Evolutionary conservation across 1,140 invertebrate genomes (phyloP).

Genomic region (Panonychus citri): DNA sequence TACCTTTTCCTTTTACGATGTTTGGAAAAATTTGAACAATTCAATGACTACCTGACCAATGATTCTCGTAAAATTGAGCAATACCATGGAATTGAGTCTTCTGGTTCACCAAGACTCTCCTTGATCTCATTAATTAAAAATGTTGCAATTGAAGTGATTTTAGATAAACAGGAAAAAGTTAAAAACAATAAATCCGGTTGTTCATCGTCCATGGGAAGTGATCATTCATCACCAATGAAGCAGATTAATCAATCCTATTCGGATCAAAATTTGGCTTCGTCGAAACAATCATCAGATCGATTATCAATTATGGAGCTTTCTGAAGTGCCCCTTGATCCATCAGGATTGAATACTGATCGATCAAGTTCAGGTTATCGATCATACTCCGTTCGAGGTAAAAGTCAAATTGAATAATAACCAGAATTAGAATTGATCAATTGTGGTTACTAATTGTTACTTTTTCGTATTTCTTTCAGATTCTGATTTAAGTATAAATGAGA

Average conservation of each 20-base stretch:
- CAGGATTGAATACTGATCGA: neutral
- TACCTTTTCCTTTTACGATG: constrained; percentile 6
- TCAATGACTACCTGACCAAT: neutral
- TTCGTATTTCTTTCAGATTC: neutral
- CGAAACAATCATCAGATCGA: neutral
- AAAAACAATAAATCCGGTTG: neutral
- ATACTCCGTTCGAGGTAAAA: neutral
- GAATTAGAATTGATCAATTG: neutral
- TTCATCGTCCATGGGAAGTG: neutral
- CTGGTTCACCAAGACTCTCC: neutral
- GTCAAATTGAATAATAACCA: neutral
- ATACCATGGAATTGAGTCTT: neutral
- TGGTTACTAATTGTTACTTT: neutral
- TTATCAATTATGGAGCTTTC: neutral
- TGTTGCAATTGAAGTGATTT: neutral
- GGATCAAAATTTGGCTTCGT: no score
- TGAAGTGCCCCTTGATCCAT: neutral
- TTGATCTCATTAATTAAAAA: constrained; percentile 2
- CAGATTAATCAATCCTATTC: neutral
- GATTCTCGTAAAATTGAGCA: constrained; percentile 8
- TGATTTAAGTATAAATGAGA: neutral
- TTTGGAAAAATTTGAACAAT: constrained; percentile 7
- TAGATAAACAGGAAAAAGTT: neutral
- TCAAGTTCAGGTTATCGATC: neutral
- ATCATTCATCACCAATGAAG: neutral